Percentiles rank a stretch among this genome's conserved stretches.
Conservation (phyloP, 1,140 invertebrate species). For the Diorhabda sublineata region DNA sequence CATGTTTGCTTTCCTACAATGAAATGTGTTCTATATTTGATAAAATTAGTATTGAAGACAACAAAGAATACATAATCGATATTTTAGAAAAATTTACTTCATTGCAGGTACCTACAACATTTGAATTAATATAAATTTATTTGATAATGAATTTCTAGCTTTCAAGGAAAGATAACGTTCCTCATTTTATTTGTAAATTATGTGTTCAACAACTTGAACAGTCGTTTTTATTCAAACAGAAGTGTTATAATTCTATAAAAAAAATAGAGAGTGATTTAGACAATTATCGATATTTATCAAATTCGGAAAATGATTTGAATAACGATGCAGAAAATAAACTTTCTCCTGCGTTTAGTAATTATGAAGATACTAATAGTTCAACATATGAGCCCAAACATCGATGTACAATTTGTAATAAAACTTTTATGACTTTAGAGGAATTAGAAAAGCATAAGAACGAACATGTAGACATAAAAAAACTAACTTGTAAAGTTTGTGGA, state of each 20-base stretch:
- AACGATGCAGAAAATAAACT: constrained; percentile 13
- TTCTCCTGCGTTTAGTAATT: background rate
- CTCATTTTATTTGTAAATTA: constrained; percentile 33
- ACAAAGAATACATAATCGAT: constrained; percentile 17
- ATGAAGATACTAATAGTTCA: constrained; percentile 16
- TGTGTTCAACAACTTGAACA: constrained; percentile 36
- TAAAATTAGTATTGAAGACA: constrained; percentile 18
- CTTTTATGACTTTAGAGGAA: constrained; percentile 34
- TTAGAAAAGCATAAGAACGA: constrained; percentile 33
- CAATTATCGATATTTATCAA: background rate
- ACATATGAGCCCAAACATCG: constrained; percentile 23
- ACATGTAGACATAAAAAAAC: constrained; percentile 31
- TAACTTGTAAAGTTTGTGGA: constrained; percentile 34
- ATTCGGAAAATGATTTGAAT: constrained; percentile 6
- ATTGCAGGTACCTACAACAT: constrained; percentile 22
- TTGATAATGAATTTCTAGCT: constrained; percentile 28
- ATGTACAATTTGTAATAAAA: constrained; percentile 35
- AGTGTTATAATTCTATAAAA: constrained; percentile 29
- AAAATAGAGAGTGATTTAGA: constrained; percentile 17
- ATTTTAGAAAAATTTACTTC: constrained; percentile 25
- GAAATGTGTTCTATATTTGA: constrained; percentile 22
- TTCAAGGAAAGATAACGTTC: constrained; percentile 29
- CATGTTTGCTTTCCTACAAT: constrained; percentile 19
- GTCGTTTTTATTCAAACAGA: constrained; percentile 34
- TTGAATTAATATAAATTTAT: constrained; percentile 5